These are phyloP conservation scores for Dynastes maya DNA, from an alignment of 2,888 invertebrate genomes.

Conservation along the genomic window DNA sequence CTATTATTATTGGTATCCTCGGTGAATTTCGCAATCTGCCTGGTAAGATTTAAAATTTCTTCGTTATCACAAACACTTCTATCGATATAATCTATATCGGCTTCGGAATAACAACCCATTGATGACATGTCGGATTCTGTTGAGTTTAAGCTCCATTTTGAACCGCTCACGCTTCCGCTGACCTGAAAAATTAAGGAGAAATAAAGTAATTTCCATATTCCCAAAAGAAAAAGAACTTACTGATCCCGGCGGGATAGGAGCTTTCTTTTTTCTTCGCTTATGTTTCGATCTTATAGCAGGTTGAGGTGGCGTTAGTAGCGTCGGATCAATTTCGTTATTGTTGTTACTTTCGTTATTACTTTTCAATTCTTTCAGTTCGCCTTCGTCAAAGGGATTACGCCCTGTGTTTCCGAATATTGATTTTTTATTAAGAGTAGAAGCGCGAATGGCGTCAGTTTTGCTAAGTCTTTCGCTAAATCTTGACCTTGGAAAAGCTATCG, in stretches of 20 bases:
- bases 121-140: conserved; percentile 57
- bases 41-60: conserved; percentile 40
- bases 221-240: conserved; percentile 48
- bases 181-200: conserved; percentile 10
- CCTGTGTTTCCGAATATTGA: neutral
- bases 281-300: conserved; percentile 45
- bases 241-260: conserved; percentile 59
- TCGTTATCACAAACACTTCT: conserved; percentile 12
- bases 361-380: conserved; percentile 32
- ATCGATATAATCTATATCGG: conserved; percentile 44
- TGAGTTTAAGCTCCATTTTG: conserved; percentile 60
- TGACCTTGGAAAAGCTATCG: conserved; percentile 53
- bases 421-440: conserved; percentile 21
- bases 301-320: conserved; percentile 31
- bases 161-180: conserved; percentile 47
- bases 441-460: conserved; percentile 38
- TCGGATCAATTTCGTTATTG: neutral
- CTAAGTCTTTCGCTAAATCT: conserved; percentile 54
- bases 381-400: conserved; percentile 55
- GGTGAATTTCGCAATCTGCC: conserved; percentile 44
- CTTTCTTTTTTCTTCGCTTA: conserved; percentile 55
- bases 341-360: neutral
- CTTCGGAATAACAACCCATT: conserved; percentile 52
- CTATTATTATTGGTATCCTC: conserved; percentile 47
- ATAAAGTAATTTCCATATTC: neutral